phyloP scores from a whole-genome alignment of 1,140 invertebrate genomes.

The Cydia pomonella region DNA sequence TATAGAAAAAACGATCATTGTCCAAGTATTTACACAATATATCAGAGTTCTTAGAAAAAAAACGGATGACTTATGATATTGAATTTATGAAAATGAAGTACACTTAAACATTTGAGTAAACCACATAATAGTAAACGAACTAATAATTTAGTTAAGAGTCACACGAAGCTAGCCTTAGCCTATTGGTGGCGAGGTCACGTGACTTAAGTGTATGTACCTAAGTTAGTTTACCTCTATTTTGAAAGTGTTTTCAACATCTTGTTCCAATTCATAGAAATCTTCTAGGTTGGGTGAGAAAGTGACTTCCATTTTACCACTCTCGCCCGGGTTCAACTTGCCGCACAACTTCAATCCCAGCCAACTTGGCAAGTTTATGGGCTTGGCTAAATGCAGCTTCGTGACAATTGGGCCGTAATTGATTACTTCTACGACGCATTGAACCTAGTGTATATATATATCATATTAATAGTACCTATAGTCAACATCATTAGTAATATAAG shows the following conservation, averaged over 20 bases:
- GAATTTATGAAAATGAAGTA: no score
- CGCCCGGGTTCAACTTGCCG: conserved; percentile 65
- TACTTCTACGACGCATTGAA: conserved; percentile 64
- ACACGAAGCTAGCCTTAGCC: no score
- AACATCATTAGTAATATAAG: background rate
- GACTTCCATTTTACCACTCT: conserved; percentile 64
- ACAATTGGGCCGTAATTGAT: conserved; percentile 70
- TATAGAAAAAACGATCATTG: no score
- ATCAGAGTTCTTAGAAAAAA: no score
- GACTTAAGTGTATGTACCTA: background rate
- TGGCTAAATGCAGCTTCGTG: conserved; percentile 63
- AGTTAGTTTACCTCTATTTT: conserved; percentile 56
- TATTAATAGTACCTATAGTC: background rate
- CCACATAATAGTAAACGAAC: no score
- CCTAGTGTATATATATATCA: conserved; percentile 40
- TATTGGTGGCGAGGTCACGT: no score
- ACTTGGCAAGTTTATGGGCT: conserved; percentile 52
- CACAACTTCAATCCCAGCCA: conserved; percentile 65
- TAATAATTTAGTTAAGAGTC: no score
- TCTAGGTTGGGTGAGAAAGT: conserved; percentile 58
- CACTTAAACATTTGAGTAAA: no score
- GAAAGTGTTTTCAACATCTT: conserved; percentile 61
- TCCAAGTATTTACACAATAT: no score
- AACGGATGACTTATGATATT: no score
- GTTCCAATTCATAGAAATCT: conserved; percentile 64